These are phyloP conservation scores for Circaetus cinerascens DNA, from an alignment of 2,113 vertebrate species.

Conservation along the genomic window DNA sequence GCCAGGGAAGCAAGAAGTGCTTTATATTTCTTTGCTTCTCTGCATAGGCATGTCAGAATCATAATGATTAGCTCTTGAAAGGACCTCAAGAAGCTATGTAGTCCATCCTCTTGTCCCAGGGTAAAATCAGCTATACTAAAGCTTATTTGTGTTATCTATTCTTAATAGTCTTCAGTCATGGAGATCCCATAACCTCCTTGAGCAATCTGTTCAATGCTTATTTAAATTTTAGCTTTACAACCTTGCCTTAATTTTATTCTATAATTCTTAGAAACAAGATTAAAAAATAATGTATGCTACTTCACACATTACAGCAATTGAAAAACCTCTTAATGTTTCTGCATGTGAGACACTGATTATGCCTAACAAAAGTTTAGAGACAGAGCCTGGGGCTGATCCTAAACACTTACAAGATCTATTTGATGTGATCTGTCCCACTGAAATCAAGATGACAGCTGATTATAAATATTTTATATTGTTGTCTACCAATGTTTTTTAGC, in stretches of 20 bases:
- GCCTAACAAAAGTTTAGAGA: slow-evolving; percentile 6
- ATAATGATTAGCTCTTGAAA: not conserved
- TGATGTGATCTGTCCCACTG: not conserved
- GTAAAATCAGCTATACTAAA: not conserved
- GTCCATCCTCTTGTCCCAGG: fast-evolving
- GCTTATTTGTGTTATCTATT: not conserved
- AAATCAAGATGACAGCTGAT: slow-evolving; percentile 28
- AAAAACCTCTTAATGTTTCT: not conserved
- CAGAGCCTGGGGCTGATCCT: slow-evolving; percentile 19
- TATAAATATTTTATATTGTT: slow-evolving; percentile 30
- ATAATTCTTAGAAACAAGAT: not conserved
- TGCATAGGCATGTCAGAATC: not conserved
- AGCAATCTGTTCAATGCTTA: not conserved
- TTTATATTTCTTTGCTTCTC: not conserved
- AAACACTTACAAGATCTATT: slow-evolving; percentile 23
- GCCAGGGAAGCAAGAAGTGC: not conserved
- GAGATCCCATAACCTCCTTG: not conserved
- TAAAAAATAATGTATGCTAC: not conserved
- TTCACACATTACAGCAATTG: not conserved
- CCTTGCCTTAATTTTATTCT: not conserved
- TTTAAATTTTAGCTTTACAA: not conserved
- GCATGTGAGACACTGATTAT: not conserved
- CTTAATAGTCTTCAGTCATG: not conserved
- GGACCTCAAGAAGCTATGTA: not conserved
- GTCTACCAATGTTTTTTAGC: not conserved